Evolutionary conservation across 92 coral and sea anemone genomes (phyloP).

Genomic region (Paramuricea clavata): DNA sequence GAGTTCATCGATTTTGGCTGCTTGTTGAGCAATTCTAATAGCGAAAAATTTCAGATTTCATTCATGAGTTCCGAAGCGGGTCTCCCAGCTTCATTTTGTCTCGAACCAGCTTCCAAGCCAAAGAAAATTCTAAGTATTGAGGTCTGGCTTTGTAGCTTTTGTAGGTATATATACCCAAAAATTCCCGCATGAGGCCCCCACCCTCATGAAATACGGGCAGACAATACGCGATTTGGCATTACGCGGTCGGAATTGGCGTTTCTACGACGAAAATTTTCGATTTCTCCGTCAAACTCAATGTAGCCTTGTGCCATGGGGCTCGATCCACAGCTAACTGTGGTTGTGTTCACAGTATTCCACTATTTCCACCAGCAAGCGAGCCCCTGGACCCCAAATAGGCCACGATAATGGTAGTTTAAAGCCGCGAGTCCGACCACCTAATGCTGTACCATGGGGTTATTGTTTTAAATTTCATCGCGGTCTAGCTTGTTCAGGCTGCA

Average conservation of each 20-base stretch:
- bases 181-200: neutral
- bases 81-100: neutral
- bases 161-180: neutral
- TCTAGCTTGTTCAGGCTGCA: neutral
- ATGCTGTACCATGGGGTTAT: neutral
- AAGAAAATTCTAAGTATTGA: neutral
- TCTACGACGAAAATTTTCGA: neutral
- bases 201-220: neutral
- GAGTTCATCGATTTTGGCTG: neutral
- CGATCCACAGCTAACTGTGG: neutral
- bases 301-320: neutral
- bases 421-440: neutral
- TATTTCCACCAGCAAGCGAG: too few species aligned
- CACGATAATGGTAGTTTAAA: too few species aligned
- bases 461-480: neutral
- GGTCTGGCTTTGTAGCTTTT: too few species aligned
- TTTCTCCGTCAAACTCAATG: neutral
- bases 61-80: neutral
- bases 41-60: neutral
- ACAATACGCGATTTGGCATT: neutral
- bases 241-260: neutral
- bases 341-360: neutral
- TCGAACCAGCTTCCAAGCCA: neutral
- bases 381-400: too few species aligned
- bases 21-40: neutral